Evolutionary conservation across 2,113 vertebrate genomes (phyloP).

Genomic region (Pipra filicauda): DNA sequence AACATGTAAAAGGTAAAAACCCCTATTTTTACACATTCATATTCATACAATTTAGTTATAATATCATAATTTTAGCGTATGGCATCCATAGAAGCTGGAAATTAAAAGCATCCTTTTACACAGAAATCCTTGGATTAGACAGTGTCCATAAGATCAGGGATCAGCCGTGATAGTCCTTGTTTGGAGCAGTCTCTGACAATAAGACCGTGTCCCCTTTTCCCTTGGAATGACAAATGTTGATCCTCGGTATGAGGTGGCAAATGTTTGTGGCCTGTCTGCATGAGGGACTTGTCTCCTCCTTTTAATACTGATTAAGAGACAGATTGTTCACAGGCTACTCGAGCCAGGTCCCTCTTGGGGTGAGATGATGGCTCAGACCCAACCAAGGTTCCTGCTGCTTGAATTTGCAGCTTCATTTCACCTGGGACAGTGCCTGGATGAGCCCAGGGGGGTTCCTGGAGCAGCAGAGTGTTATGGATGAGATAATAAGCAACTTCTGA

Average conservation of each 20-base stretch:
- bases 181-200: neutral
- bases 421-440: neutral
- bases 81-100: neutral
- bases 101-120: neutral
- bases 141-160: rapidly evolving
- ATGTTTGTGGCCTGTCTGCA: neutral
- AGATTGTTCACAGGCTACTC: neutral
- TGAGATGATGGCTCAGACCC: neutral
- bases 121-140: rapidly evolving
- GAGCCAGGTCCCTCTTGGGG: neutral
- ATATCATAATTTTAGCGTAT: neutral
- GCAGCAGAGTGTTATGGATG: neutral
- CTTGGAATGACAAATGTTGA: rapidly evolving
- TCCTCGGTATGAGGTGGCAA: neutral
- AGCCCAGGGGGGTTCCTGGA: neutral
- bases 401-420: constrained; percentile 31
- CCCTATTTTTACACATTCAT: neutral
- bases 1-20: rapidly evolving
- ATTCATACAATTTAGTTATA: neutral
- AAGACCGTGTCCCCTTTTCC: rapidly evolving
- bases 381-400: neutral
- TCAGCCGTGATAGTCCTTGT: rapidly evolving
- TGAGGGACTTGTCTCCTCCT: neutral
- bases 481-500: neutral
- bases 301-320: neutral